Evolutionary conservation across 1,140 invertebrate genomes (phyloP).

Genomic region (Papilio polyxenes): DNA sequence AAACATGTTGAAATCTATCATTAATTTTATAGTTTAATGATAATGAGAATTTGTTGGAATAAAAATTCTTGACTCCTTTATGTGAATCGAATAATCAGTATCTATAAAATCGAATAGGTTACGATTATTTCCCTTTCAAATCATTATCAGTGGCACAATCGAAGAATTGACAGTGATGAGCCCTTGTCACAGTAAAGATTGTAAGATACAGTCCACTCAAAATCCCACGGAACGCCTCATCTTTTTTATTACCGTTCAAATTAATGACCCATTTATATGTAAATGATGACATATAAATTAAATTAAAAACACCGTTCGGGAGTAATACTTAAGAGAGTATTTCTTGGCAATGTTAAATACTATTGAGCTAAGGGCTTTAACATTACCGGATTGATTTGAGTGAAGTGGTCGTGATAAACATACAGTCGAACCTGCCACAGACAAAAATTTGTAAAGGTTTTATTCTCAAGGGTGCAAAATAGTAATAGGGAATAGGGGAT

Average conservation of each 20-base stretch:
- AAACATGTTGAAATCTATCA: neutral
- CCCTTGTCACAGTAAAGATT: conserved; percentile 6
- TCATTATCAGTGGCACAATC: conserved; percentile 28
- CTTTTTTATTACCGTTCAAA: conserved; percentile 30
- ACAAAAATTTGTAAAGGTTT: too few relatives aligned
- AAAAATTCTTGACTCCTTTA: neutral
- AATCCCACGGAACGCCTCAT: conserved; percentile 22
- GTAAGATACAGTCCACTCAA: neutral
- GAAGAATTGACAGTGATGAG: neutral
- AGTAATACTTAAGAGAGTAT: neutral
- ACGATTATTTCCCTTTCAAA: neutral
- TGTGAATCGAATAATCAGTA: conserved; percentile 7
- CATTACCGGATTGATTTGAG: conserved; percentile 7
- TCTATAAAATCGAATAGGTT: conserved; percentile 23
- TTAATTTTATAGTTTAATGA: neutral
- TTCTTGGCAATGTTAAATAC: neutral
- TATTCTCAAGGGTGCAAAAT: too few relatives aligned
- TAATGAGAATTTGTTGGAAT: neutral
- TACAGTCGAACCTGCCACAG: neutral
- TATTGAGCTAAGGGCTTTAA: neutral
- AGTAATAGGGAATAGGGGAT: too few relatives aligned
- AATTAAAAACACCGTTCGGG: neutral
- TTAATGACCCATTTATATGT: conserved; percentile 23
- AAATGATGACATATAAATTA: conserved; percentile 23
- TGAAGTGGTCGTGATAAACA: neutral